These are phyloP conservation scores for Bemisia tabaci DNA, from an alignment of 1,140 invertebrate genomes.

Conservation along the genomic window DNA sequence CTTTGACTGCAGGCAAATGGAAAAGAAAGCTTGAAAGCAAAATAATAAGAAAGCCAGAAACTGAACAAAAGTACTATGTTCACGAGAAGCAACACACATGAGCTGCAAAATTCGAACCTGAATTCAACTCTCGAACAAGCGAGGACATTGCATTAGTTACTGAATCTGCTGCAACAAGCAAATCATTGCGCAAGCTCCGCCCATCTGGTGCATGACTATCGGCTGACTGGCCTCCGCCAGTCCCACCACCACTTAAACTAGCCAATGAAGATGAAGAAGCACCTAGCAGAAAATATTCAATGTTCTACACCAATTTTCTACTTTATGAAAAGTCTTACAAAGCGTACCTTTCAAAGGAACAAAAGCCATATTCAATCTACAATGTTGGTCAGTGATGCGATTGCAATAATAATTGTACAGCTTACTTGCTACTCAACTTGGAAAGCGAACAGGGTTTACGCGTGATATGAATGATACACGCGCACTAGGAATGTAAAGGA, in stretches of 20 bases:
- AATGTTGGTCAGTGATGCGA: not conserved
- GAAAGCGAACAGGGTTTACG: not conserved
- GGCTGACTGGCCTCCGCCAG: slow-evolving; percentile 3
- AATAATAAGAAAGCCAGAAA: not conserved
- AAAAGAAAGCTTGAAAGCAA: no score
- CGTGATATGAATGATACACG: no score
- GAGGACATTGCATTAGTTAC: slow-evolving; percentile 94
- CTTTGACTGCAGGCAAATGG: no score
- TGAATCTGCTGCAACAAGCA: slow-evolving; percentile 83
- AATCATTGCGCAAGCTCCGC: slow-evolving; percentile 62
- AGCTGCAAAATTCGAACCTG: slow-evolving; percentile 34
- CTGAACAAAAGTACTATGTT: not conserved
- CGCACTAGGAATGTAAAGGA: no score
- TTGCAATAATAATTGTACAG: not conserved
- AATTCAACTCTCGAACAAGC: slow-evolving; percentile 85
- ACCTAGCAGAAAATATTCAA: slow-evolving; percentile 1
- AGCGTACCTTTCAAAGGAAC: not conserved
- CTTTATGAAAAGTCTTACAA: slow-evolving; percentile 14
- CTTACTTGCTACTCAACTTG: not conserved
- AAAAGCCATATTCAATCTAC: not conserved
- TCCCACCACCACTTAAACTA: slow-evolving; percentile 6
- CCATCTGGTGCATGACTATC: slow-evolving; percentile 27
- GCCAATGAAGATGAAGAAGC: slow-evolving; percentile 16
- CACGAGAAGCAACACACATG: no score
- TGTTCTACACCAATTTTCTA: not conserved